Base-by-base conservation (phyloP, 2,888 invertebrate genomes). In the Macrophya alboannulata region DNA sequence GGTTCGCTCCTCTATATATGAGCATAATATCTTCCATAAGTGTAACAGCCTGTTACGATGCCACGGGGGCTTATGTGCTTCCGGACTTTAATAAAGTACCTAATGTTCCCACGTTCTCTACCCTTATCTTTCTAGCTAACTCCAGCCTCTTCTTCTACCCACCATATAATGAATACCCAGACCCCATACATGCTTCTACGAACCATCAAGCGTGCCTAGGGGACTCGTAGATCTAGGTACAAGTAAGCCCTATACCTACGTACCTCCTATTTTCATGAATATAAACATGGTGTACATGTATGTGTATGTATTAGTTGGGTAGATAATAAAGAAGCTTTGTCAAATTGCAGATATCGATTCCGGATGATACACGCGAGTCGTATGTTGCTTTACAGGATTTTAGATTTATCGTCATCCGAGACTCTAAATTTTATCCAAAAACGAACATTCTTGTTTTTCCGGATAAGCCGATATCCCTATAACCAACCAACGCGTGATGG, bases 91-190 rank as follows among this genome's bases (percentile, higher is more conserved):
- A 74, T 45, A 74, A 74, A 74, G 43, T 74, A 74, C 72, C 72
- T 74, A 74, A 45, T 74, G 72, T 74, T 45, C 31, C 72, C 37
- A 37, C 68, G 68, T 74, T 45, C 45, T 45, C 72, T 21, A 74
- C 72, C 72, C 72, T 74, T 74, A 74, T 74, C 72, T 74, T 74
- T 45, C 72, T 74, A 21, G 72, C 45, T 21, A 74, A 74, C 72
- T 74, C 72, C n/a, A 74, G 21, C 12, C 72, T 74, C 72, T 74
- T 31, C 72, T 74, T n/a, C 43, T 45, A 21, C 72, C 72, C 72
- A 45, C 37, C 48, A 15, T 31, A n/a, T 68, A 68, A 37, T 37
- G 68, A 68, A 68, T 25, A 68, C 37, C 68, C 31, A 37, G 68
- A 68, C 31, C 31, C n/a, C 43, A 43, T 45, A 45, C 43, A 74